Evolutionary conservation across 2,888 invertebrate species (phyloP), one percentile per base, ranked within the genome.

Genomic region (Andrena praecox): DNA sequence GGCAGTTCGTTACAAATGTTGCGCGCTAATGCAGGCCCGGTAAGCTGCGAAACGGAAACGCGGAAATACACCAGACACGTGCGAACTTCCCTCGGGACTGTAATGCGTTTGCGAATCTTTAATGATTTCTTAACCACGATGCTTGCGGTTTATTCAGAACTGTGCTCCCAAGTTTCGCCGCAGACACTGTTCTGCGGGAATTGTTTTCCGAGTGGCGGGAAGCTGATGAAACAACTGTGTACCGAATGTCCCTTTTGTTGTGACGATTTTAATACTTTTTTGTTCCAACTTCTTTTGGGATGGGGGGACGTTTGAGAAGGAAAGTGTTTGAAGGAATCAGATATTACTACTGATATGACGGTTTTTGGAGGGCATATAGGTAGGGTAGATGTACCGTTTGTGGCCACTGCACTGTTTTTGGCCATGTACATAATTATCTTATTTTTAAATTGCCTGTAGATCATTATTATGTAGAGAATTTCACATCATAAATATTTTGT

Each of bases 1-100:
- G n/a, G 56, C 75, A 75, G 35, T 82, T 82, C 80, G 80, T 82
- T 82, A 68, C 75, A 80, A 82, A 82, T 80, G 82, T 71, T 70
- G 67, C 75, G 70, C 56, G 24, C 69, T 80, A 80, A 80, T 78
- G 80, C 79, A 3, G 33, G 35, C 12, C 27, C 52, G 54, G 79
- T 31, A 63, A 81, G 59, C 80, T 60, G 59, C 73, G 80, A 73
- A 77, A 81, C 72, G 68, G 56, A 78, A 78, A 71, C 78, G 20
- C 66, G 69, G 42, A 66, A 69, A 71, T 48, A 52, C 52, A 42
- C 64, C 35, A 24, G 63, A 20, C 68, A 35, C 77, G 54, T 59
- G 48, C 48, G 12, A 79, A 77, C 56, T 64, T 70, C 35, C 78
- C 33, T 8, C 31, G 54, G 50, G 35, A 4, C 12, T 77, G 48